Conservation (phyloP, 2,888 invertebrate genomes). For the Scaptomyza tumidula region DNA sequence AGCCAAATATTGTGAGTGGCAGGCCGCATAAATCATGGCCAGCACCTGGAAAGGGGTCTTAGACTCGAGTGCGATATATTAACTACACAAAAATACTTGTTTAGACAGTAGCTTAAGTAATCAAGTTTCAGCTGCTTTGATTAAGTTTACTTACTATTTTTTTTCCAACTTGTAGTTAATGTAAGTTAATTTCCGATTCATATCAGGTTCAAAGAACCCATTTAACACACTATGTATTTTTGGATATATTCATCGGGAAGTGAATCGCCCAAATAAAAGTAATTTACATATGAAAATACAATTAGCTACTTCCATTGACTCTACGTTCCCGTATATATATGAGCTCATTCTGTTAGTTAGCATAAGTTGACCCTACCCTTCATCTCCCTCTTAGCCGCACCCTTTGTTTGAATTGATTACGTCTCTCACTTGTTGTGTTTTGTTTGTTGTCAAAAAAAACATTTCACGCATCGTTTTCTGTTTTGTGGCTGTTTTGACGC, state of each 20-base stretch:
- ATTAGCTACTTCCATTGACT: conserved; percentile 14
- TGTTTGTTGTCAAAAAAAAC: conserved; percentile 52
- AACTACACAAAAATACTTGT: conserved; percentile 12
- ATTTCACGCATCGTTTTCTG: conserved; percentile 70
- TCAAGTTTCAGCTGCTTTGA: conserved; percentile 23
- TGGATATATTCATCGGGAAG: conserved; percentile 29
- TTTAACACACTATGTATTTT: conserved; percentile 27
- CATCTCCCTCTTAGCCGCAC: neutral
- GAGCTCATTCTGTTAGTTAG: conserved; percentile 57
- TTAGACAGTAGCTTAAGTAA: conserved; percentile 32
- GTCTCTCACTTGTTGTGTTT: conserved; percentile 67
- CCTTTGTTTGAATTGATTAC: conserved; percentile 1
- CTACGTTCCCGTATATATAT: conserved; percentile 12
- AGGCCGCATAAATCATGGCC: conserved; percentile 65
- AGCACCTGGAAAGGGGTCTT: conserved; percentile 14
- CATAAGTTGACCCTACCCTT: neutral
- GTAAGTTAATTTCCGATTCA: conserved; percentile 22
- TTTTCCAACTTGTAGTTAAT: neutral
- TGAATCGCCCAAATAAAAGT: conserved; percentile 28
- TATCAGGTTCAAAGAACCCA: conserved; percentile 52
- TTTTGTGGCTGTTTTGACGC: conserved; percentile 32
- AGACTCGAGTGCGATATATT: conserved; percentile 6
- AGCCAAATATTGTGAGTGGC: conserved; percentile 54
- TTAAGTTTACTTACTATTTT: conserved; percentile 6
- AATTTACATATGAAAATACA: conserved; percentile 62